Evolutionary conservation across 35 echinoderm and acorn worm genomes (phyloP).

Genomic region (Patiria miniata): DNA sequence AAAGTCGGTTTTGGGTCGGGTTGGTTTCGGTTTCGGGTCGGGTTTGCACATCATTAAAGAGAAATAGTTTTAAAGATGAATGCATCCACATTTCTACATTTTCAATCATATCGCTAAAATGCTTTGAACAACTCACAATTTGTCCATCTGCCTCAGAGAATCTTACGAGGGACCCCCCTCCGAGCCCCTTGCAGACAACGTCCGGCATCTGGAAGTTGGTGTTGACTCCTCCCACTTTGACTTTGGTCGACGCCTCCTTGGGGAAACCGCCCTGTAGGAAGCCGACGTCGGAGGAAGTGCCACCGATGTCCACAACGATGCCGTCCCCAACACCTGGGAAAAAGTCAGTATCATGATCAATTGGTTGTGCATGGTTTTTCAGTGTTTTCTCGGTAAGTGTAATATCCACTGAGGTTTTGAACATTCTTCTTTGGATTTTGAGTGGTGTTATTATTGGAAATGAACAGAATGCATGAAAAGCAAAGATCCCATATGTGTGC

Average conservation of each 20-base stretch:
- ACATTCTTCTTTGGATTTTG: too few species aligned
- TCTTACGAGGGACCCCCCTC: slow-evolving; percentile 76
- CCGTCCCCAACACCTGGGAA: slow-evolving; percentile 62
- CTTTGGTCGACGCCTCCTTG: slow-evolving; percentile 65
- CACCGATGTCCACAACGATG: slow-evolving; percentile 77
- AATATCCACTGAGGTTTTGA: too few species aligned
- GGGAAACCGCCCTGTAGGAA: slow-evolving; percentile 69
- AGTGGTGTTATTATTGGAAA: too few species aligned
- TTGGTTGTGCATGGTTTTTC: not conserved
- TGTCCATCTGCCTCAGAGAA: slow-evolving; percentile 24
- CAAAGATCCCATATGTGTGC: not conserved
- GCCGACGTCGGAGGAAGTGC: slow-evolving; percentile 68
- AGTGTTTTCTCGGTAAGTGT: too few species aligned
- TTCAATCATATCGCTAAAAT: slow-evolving; percentile 6
- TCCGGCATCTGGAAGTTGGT: slow-evolving; percentile 96
- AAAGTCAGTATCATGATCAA: not conserved
- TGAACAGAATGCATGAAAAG: too few species aligned
- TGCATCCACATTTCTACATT: too few species aligned
- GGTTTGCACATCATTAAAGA: too few species aligned
- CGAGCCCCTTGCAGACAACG: slow-evolving; percentile 79
- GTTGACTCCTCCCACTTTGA: slow-evolving; percentile 63
- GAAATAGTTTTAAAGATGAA: too few species aligned
- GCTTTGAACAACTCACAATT: slow-evolving; percentile 32
- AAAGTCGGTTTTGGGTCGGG: too few species aligned
- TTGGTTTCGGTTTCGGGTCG: too few species aligned